Evolutionary conservation across 2,888 invertebrate genomes (phyloP).

Genomic region (Seira musarum): DNA sequence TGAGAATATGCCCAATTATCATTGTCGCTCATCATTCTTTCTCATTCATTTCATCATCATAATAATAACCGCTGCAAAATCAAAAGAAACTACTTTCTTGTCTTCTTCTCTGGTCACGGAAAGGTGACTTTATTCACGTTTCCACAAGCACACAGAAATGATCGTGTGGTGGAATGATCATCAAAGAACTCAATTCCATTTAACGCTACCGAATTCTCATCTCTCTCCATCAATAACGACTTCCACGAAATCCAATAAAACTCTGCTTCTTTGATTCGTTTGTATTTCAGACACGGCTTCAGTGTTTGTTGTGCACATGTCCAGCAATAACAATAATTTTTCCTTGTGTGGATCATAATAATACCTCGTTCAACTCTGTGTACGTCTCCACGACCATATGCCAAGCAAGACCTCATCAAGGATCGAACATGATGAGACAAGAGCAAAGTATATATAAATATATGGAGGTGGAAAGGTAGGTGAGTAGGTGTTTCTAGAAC

Average conservation of each 20-base stretch:
- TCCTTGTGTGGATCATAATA: background rate
- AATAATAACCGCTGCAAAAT: too few species aligned
- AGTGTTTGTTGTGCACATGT: slow-evolving; percentile 40
- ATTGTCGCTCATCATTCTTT: slow-evolving; percentile 33
- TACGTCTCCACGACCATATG: slow-evolving; percentile 14
- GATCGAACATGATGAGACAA: too few species aligned
- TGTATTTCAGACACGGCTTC: background rate
- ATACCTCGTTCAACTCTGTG: slow-evolving; percentile 23
- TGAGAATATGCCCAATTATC: slow-evolving; percentile 29
- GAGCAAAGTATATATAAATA: too few species aligned
- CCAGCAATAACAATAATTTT: slow-evolving; percentile 27
- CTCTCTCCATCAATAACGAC: too few species aligned
- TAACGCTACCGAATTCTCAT: slow-evolving; percentile 18
- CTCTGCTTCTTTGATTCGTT: background rate
- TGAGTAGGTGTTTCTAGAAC: too few species aligned
- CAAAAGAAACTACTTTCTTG: slow-evolving; percentile 15
- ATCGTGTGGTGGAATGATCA: too few species aligned
- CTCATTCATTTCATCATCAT: too few species aligned
- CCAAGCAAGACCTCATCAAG: too few species aligned
- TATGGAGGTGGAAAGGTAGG: background rate
- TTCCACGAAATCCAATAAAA: slow-evolving; percentile 56
- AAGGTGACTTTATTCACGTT: slow-evolving; percentile 33
- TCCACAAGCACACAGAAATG: too few species aligned
- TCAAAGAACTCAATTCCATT: slow-evolving; percentile 31
- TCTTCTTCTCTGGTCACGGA: slow-evolving; percentile 40